Percentiles rank a stretch among this genome's conserved stretches.
Conservation (phyloP, 2,113 vertebrate species). For the Cranoglanis bouderius region DNA sequence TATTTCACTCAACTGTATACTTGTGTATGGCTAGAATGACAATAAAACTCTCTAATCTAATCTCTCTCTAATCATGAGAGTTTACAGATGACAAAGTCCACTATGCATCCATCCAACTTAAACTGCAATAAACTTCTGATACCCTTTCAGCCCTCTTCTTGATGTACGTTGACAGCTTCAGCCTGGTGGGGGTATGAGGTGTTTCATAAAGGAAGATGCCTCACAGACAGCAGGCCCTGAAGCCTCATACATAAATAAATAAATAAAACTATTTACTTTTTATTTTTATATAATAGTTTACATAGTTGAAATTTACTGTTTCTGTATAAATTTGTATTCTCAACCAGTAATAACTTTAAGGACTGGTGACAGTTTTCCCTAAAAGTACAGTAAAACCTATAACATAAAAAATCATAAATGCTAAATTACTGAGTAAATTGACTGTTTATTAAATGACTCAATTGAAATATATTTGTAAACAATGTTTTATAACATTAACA, state of each 20-base stretch:
- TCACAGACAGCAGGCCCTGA: constrained; percentile 16
- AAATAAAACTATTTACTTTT: background rate
- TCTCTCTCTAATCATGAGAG: background rate
- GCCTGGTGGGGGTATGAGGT: constrained; percentile 4
- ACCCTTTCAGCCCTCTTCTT: constrained; percentile 6
- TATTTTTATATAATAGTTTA: background rate
- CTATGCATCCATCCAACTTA: background rate
- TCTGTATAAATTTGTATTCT: background rate
- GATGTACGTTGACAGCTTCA: constrained; percentile 4
- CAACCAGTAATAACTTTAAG: background rate
- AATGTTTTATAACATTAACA: no score
- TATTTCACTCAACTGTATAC: background rate
- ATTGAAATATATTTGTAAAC: no score
- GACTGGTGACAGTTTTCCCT: background rate
- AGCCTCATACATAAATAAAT: background rate
- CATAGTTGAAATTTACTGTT: background rate
- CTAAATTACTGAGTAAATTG: no score
- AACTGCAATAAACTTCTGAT: constrained; percentile 17
- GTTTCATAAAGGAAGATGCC: constrained; percentile 33
- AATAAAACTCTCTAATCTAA: background rate
- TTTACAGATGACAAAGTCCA: constrained; percentile 1
- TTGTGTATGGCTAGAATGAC: background rate
- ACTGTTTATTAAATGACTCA: no score
- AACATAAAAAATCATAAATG: no score
- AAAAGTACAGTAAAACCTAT: background rate